These are phyloP conservation scores for Drosophila antonietae DNA, from an alignment of 2,888 invertebrate genomes.

Conservation along the genomic window DNA sequence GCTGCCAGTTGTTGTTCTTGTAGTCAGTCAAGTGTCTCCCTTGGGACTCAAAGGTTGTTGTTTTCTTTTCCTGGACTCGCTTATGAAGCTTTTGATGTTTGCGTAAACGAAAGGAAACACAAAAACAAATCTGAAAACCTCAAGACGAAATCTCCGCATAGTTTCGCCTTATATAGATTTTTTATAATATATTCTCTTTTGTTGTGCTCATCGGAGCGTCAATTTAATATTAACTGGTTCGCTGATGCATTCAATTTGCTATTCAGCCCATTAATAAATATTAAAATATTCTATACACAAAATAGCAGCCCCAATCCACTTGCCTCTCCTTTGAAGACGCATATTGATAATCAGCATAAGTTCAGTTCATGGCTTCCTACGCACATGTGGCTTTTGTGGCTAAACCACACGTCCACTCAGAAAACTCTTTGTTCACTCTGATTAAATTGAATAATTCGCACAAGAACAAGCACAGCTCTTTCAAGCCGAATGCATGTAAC, in stretches of 20 bases:
- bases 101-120: constrained; percentile 28
- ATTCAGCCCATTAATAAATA: constrained; percentile 70
- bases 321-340: constrained; percentile 17
- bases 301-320: not conserved
- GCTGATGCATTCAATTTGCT: constrained; percentile 75
- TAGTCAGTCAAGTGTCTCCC: constrained; percentile 79
- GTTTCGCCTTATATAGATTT: constrained; percentile 40
- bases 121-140: constrained; percentile 35
- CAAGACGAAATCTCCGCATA: constrained; percentile 58
- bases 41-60: constrained; percentile 65
- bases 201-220: constrained; percentile 63
- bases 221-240: constrained; percentile 79
- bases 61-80: constrained; percentile 58
- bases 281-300: constrained; percentile 40
- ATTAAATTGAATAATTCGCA: constrained; percentile 14
- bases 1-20: constrained; percentile 41
- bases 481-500: not conserved
- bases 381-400: constrained; percentile 43
- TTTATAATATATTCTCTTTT: constrained; percentile 22
- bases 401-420: not conserved
- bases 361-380: constrained; percentile 42
- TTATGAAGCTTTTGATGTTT: constrained; percentile 80
- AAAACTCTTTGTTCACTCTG: constrained; percentile 18
- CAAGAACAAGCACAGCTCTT: not conserved
- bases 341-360: constrained; percentile 46